Evolutionary conservation across 1,140 invertebrate species (phyloP), one percentile per base, ranked within the genome.

Genomic region (Zaprionus nigranus): DNA sequence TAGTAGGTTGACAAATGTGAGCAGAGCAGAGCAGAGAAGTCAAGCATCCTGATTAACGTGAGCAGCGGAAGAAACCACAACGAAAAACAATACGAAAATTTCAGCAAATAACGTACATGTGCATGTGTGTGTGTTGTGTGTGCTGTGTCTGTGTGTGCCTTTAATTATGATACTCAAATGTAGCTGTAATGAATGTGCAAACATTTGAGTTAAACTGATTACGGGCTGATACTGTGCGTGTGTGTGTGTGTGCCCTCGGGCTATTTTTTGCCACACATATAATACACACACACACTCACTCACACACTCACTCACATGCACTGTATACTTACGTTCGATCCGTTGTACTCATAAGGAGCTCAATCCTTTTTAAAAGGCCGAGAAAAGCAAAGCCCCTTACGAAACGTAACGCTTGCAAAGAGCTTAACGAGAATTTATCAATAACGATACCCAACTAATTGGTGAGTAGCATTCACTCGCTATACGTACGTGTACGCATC

Each of bases 91-190:
- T 17, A 54, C 9, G 26, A 20, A 56, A 34, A 51, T 57, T 34
- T 34, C 9, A 34, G 30, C 15, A 12, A 24, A 22, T 20, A 63
- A 63, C 54, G 51, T 63, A 9, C 11, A 12, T 63, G 49, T 26
- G 34, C 40, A 12, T 11, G 40, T 38, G 36, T 43, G 17, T 49
- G 57, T 54, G 43, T 60, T 46, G 58, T 34, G 56, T 34, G 66
- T 46, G n/a, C n/a, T n/a, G n/a, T n/a, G n/a, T n/a, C 13, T 17
- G 51, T 49, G 60, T 57, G 17, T 57, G 38, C 22, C 63, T 58
- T 57, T 57, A 57, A 36, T 64, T 71, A 36, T 57, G 51, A 36
- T 64, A 40, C 59, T 70, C 53, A 49, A 26, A 40, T 40, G 13
- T 38, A 24, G 3, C 34, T 54, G 43, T 17, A 38, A 57, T 57